A percentile compares a stretch with the other conserved stretches of the same genome.
These are phyloP conservation scores for Phanerotoma sp. DNA, from an alignment of 2,888 invertebrate species.

Conservation along the genomic window DNA sequence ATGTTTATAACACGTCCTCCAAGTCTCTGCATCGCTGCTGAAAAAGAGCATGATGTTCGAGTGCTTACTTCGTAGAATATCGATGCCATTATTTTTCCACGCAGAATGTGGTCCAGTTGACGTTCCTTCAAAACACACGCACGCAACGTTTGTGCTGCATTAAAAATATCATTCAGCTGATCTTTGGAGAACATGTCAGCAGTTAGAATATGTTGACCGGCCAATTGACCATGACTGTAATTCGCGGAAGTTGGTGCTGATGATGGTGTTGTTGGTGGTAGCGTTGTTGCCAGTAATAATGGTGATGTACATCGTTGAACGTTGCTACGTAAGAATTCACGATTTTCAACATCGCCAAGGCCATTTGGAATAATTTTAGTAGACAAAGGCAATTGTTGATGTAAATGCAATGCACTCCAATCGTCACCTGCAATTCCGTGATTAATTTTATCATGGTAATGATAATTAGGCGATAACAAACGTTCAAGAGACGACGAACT, in stretches of 20 bases:
- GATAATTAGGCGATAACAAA: conserved; percentile 54
- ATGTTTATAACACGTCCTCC: conserved; percentile 92
- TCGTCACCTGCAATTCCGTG: conserved; percentile 43
- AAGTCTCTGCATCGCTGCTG: conserved; percentile 94
- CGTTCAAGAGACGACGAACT: conserved; percentile 63
- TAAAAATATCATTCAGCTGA: conserved; percentile 89
- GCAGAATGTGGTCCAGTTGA: conserved; percentile 74
- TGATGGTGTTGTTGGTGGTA: conserved; percentile 33
- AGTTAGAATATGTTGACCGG: conserved; percentile 79
- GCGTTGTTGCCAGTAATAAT: conserved; percentile 38
- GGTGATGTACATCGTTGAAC: conserved; percentile 47
- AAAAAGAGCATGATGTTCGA: conserved; percentile 93
- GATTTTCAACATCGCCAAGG: conserved; percentile 36
- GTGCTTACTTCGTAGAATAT: conserved; percentile 99
- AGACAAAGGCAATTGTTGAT: conserved; percentile 33
- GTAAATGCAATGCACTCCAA: conserved; percentile 25
- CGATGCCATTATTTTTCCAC: conserved; percentile 93
- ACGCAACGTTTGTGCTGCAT: conserved; percentile 87
- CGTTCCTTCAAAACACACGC: conserved; percentile 81
- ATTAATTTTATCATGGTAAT: conserved; percentile 31
- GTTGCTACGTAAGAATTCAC: conserved; percentile 45
- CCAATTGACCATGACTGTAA: conserved; percentile 58
- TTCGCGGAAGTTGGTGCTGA: background rate
- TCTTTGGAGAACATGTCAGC: conserved; percentile 88
- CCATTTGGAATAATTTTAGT: conserved; percentile 45